Evolutionary conservation across 2,797 vertebrate species (phyloP).

Genomic region (Rhinogobio ventralis): DNA sequence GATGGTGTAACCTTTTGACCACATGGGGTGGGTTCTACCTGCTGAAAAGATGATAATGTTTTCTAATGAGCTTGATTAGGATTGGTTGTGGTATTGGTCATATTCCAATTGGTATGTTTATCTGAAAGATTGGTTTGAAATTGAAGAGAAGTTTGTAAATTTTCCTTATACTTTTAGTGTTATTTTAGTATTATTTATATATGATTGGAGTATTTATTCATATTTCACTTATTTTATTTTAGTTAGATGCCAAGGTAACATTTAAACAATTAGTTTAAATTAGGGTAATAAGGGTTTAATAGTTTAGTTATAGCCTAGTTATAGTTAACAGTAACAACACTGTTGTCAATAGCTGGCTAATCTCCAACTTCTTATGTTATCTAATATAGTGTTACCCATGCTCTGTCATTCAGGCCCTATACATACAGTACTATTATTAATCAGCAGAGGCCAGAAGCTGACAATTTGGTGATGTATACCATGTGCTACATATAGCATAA

Average conservation of each 20-base stretch:
- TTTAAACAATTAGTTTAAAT: background rate
- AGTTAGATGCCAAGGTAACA: background rate
- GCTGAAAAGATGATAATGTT: background rate
- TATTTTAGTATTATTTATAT: background rate
- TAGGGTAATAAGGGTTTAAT: too few species aligned
- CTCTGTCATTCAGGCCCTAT: background rate
- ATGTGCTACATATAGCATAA: background rate
- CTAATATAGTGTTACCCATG: background rate
- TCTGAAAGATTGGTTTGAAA: background rate
- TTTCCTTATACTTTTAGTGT: background rate
- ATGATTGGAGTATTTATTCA: background rate
- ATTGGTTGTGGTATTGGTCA: background rate
- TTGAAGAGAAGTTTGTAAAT: background rate
- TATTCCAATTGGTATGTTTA: background rate
- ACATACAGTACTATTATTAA: background rate
- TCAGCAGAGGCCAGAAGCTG: background rate
- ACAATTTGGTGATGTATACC: constrained; percentile 6
- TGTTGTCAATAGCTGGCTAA: background rate
- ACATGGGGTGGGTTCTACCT: background rate
- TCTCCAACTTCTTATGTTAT: background rate
- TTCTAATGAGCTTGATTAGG: background rate
- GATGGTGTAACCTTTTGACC: constrained; percentile 9
- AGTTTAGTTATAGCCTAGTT: background rate
- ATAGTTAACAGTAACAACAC: background rate
- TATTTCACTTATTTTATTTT: background rate